Evolutionary conservation across 2,888 invertebrate genomes (phyloP).

Genomic region (Eudasyphora cyanicolor): DNA sequence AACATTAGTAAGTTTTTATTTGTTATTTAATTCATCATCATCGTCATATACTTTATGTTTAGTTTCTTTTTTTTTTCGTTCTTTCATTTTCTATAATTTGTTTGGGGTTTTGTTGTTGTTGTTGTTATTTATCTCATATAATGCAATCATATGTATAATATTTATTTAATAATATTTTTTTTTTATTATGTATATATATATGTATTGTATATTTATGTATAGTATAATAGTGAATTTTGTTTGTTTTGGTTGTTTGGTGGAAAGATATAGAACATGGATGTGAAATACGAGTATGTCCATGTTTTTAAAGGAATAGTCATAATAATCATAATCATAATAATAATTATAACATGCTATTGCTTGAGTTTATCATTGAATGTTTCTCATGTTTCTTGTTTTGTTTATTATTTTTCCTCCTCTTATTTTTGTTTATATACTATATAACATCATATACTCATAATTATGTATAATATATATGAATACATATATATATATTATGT

Average conservation of each 20-base stretch:
- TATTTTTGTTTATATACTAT: conserved; percentile 55
- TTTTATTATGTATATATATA: conserved; percentile 46
- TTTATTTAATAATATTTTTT: conserved; percentile 47
- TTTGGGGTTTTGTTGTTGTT: background rate
- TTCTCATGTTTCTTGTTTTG: conserved; percentile 26
- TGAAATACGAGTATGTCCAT: conserved; percentile 19
- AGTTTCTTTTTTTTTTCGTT: conserved; percentile 3
- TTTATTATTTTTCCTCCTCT: conserved; percentile 27
- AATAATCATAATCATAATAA: background rate
- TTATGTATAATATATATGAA: conserved; percentile 42
- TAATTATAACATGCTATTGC: conserved; percentile 56
- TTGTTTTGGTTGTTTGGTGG: conserved; percentile 46
- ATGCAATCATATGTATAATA: conserved; percentile 64
- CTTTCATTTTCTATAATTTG: conserved; percentile 29
- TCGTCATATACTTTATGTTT: conserved; percentile 42
- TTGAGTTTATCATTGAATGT: conserved; percentile 46
- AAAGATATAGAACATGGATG: conserved; percentile 59
- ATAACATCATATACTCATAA: conserved; percentile 58
- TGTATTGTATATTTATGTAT: conserved; percentile 45
- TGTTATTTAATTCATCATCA: conserved; percentile 48
- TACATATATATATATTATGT: conserved; percentile 42
- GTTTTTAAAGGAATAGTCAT: conserved; percentile 38
- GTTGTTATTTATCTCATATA: conserved; percentile 42
- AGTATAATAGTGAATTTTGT: conserved; percentile 53
- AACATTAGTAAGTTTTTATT: conserved; percentile 65